Conservation (phyloP, 2,797 vertebrate species). For the Enteromius argenteus region DNA sequence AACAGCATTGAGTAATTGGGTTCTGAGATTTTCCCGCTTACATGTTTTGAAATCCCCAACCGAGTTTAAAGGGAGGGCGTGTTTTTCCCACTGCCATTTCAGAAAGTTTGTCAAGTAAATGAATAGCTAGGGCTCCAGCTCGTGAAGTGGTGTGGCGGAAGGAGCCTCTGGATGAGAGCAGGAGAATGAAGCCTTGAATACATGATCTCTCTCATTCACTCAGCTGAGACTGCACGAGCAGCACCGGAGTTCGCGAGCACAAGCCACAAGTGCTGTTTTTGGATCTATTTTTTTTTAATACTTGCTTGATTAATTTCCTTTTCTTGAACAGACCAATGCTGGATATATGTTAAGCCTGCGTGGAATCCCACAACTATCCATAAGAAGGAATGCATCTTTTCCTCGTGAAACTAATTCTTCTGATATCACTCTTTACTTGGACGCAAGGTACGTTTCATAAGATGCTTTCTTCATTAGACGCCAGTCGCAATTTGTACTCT, state of each 20-base stretch:
- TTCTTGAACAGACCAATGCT: conserved; percentile 66
- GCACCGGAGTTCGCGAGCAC: conserved; percentile 63
- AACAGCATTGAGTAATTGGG: neutral
- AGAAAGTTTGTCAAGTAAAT: conserved; percentile 53
- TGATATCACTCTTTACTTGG: conserved; percentile 75
- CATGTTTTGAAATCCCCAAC: conserved; percentile 45
- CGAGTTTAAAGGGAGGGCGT: conserved; percentile 56
- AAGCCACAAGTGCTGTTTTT: conserved; percentile 53
- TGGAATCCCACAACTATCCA: conserved; percentile 73
- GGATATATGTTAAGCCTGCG: conserved; percentile 81
- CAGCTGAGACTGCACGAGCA: conserved; percentile 67
- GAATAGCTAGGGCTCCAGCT: conserved; percentile 43
- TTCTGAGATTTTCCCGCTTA: conserved; percentile 46
- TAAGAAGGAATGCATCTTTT: conserved; percentile 82
- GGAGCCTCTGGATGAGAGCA: conserved; percentile 65
- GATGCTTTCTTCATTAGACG: neutral
- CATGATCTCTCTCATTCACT: conserved; percentile 73
- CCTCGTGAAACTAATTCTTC: conserved; percentile 76
- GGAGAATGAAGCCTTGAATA: conserved; percentile 67
- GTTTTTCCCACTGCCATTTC: conserved; percentile 61
- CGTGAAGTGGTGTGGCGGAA: conserved; percentile 41
- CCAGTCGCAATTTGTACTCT: neutral
- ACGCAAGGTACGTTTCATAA: conserved; percentile 74
- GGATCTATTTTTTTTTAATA: conserved; percentile 66
- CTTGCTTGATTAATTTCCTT: conserved; percentile 21